These are phyloP conservation scores for Sciurus carolinensis DNA, from an alignment of 2,797 vertebrate species.

Conservation along the genomic window DNA sequence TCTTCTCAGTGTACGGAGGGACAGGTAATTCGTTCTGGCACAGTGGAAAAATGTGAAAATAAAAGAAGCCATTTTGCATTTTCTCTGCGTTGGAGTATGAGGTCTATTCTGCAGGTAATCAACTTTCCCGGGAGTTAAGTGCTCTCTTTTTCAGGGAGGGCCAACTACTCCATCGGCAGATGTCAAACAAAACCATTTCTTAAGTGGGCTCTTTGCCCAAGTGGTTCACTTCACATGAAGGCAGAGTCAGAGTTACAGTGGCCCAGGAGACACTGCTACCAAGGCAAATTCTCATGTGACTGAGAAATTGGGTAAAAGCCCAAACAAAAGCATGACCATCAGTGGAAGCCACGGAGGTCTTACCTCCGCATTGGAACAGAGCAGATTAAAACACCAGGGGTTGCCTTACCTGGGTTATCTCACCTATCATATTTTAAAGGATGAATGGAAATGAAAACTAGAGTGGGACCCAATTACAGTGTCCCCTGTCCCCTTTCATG, in stretches of 20 bases:
- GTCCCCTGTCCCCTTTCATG: neutral
- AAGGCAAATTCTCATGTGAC: conserved; percentile 32
- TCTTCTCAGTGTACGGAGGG: conserved; percentile 61
- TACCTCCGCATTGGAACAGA: conserved; percentile 15
- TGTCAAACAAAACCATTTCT: conserved; percentile 71
- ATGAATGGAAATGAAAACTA: conserved; percentile 32
- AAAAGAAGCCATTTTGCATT: conserved; percentile 80
- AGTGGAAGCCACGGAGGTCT: neutral
- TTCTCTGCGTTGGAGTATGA: conserved; percentile 73
- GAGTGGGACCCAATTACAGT: neutral
- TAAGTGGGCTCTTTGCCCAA: conserved; percentile 74
- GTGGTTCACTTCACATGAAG: conserved; percentile 67
- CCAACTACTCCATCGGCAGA: conserved; percentile 59
- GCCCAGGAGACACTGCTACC: neutral
- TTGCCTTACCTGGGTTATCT: neutral
- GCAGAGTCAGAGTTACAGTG: neutral
- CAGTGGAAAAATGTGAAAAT: conserved; percentile 74
- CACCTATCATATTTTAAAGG: conserved; percentile 1
- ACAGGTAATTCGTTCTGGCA: conserved; percentile 67
- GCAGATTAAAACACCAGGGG: neutral
- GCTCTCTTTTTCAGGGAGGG: conserved; percentile 64
- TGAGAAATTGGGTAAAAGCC: neutral
- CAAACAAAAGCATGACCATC: neutral
- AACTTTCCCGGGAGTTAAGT: conserved; percentile 50
- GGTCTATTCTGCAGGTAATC: conserved; percentile 76